Evolutionary conservation across 2,797 vertebrate genomes (phyloP).

Genomic region (Myoxocephalus aenaeus): DNA sequence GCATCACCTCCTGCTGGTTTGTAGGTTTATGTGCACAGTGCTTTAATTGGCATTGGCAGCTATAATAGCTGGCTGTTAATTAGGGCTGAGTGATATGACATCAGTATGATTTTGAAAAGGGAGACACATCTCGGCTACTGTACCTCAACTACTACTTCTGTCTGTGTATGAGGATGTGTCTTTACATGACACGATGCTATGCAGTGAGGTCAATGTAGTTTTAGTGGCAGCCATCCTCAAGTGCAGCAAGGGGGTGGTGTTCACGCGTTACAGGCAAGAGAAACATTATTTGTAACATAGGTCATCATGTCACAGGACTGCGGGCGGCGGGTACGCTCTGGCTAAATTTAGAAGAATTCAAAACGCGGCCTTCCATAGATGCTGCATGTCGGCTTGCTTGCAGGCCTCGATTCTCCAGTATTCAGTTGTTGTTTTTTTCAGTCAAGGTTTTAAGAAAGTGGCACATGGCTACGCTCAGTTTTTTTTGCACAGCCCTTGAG

Average conservation of each 20-base stretch:
- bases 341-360: no score
- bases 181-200: not conserved
- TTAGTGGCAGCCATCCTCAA: no score
- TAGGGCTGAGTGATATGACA: not conserved
- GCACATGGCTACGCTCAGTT: not conserved
- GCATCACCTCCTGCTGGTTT: not conserved
- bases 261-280: no score
- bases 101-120: not conserved
- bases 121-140: not conserved
- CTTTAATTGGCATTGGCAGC: not conserved
- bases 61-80: not conserved
- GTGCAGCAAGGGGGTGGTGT: no score
- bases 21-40: not conserved
- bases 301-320: no score
- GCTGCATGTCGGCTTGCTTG: no score
- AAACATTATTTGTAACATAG: no score
- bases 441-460: not conserved
- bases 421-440: no score
- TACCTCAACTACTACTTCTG: not conserved
- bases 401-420: no score
- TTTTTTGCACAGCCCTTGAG: not conserved
- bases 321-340: no score
- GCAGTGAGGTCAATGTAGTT: no score
- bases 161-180: not conserved
- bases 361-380: no score